A percentile compares a stretch with the other conserved stretches of the same genome.
Evolutionary conservation across 2,113 vertebrate species (phyloP).

Genomic region (Engystomops pustulosus): DNA sequence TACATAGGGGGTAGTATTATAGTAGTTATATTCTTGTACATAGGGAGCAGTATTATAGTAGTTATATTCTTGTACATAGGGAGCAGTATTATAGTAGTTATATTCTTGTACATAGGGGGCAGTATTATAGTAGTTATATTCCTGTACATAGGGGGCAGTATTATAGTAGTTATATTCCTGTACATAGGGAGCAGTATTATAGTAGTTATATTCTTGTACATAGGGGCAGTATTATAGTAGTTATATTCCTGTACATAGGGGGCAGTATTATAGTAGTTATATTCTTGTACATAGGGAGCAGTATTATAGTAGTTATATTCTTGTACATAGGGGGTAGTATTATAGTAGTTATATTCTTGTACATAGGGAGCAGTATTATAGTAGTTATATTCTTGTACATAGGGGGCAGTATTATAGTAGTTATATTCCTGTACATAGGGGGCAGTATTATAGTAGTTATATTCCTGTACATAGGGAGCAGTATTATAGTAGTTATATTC

Average conservation of each 20-base stretch:
- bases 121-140: slow-evolving; percentile 17
- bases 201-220: slow-evolving; percentile 1
- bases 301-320: slow-evolving; percentile 25
- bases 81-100: slow-evolving; percentile 15
- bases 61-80: not conserved
- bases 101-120: not conserved
- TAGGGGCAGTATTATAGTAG: not conserved
- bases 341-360: slow-evolving; percentile 15
- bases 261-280: not conserved
- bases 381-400: not conserved
- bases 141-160: not conserved
- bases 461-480: slow-evolving; percentile 7
- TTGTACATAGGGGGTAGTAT: not conserved
- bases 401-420: not conserved
- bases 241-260: slow-evolving; percentile 8
- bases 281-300: slow-evolving; percentile 11
- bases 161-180: slow-evolving; percentile 12
- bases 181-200: not conserved
- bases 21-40: not conserved
- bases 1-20: slow-evolving; percentile 7
- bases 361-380: not conserved
- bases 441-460: not conserved
- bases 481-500: slow-evolving; percentile 25
- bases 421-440: slow-evolving; percentile 8
- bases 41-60: not conserved